Evolutionary conservation across 2,888 invertebrate genomes (phyloP).

Genomic region (Troides oblongomaculatus): DNA sequence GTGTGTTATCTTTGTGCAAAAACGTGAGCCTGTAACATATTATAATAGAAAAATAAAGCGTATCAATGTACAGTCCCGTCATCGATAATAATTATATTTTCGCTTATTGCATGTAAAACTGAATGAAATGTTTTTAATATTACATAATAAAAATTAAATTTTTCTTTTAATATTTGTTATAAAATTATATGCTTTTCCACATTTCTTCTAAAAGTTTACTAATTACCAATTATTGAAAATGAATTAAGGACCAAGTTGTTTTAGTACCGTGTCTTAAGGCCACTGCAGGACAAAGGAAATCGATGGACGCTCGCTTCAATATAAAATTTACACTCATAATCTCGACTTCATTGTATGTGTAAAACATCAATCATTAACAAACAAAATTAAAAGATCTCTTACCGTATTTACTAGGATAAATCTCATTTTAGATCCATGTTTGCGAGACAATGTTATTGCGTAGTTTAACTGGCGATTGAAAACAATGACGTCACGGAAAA

Average conservation of each 20-base stretch:
- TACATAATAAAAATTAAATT: not conserved
- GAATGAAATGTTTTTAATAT: not conserved
- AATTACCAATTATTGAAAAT: not conserved
- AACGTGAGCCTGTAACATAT: too few relatives aligned
- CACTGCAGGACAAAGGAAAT: constrained; percentile 76
- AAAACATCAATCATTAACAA: not conserved
- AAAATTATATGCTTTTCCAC: not conserved
- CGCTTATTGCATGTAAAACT: not conserved
- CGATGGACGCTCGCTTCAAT: constrained; percentile 49
- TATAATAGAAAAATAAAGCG: not conserved
- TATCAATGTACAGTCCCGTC: not conserved
- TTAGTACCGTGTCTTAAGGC: constrained; percentile 42
- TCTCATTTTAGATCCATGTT: constrained; percentile 78
- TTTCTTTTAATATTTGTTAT: not conserved
- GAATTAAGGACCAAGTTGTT: not conserved
- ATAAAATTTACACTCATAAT: not conserved
- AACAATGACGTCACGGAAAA: constrained; percentile 81
- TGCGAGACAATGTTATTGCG: constrained; percentile 79
- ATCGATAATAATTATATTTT: too few relatives aligned
- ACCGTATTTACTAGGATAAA: constrained; percentile 66
- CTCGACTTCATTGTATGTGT: not conserved
- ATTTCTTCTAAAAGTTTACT: not conserved
- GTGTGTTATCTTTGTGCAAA: too few relatives aligned
- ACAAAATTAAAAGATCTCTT: constrained; percentile 38
- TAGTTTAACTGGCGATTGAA: constrained; percentile 80